Conservation (phyloP, 2,888 invertebrate species). For the Neoitamus cyanurus region DNA sequence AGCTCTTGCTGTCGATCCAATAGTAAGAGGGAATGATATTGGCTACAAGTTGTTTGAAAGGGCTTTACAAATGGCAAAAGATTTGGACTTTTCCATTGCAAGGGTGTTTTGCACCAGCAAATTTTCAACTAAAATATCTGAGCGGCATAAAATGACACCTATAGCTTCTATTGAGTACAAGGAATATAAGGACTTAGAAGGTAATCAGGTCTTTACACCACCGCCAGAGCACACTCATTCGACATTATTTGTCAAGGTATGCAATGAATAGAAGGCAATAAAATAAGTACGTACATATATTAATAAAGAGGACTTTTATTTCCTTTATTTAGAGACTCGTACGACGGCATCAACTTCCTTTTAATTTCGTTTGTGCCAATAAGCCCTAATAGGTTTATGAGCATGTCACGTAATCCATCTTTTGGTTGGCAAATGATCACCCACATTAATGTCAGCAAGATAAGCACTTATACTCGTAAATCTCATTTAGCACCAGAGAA, state of each 20-base stretch:
- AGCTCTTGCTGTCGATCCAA: conserved; percentile 49
- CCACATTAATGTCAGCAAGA: not conserved
- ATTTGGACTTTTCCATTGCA: conserved; percentile 48
- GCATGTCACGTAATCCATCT: not conserved
- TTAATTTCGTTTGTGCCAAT: too few species aligned
- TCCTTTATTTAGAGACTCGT: too few species aligned
- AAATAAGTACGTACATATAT: too few species aligned
- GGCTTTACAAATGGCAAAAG: conserved; percentile 48
- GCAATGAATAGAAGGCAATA: not conserved
- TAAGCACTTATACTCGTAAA: not conserved
- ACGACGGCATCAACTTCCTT: too few species aligned
- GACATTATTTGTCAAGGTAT: conserved; percentile 51
- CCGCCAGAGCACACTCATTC: conserved; percentile 51
- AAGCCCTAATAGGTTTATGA: not conserved
- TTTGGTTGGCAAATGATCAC: not conserved
- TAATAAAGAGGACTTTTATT: too few species aligned
- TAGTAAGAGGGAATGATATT: conserved; percentile 51
- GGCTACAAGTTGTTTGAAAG: conserved; percentile 51
- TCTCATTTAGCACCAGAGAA: not conserved
- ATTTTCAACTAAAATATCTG: conserved; percentile 52
- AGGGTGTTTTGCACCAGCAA: conserved; percentile 53
- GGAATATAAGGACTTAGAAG: conserved; percentile 51
- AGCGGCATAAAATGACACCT: conserved; percentile 50
- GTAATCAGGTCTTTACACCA: conserved; percentile 51
- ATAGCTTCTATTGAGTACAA: conserved; percentile 48